Evolutionary conservation across 23 tunicate genomes (phyloP).

Genomic region (Oikopleura dioica): DNA sequence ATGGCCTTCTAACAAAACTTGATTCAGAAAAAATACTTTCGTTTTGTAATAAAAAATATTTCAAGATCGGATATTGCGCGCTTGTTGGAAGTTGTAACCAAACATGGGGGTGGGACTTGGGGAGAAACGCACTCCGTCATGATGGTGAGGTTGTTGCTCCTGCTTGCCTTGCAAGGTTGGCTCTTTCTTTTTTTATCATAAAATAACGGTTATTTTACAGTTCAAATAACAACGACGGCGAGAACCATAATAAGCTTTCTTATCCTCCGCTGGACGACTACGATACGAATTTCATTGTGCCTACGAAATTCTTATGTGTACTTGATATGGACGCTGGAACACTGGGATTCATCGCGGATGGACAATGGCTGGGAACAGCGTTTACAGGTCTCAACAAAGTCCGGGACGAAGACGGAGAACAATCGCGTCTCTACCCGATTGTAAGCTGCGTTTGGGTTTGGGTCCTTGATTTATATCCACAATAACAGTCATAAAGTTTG

Average conservation of each 20-base stretch:
- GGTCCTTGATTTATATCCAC: too few species aligned
- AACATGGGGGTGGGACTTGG: conserved; percentile 93
- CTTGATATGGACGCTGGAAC: conserved; percentile 97
- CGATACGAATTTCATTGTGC: conserved; percentile 60
- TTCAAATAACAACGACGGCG: too few species aligned
- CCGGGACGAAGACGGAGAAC: not conserved
- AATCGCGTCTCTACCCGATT: conserved; percentile 37
- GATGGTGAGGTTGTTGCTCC: too few species aligned
- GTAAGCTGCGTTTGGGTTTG: conserved; percentile 92
- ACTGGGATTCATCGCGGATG: conserved; percentile 62
- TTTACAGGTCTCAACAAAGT: conserved; percentile 61
- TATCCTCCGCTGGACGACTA: conserved; percentile 40
- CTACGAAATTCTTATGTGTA: conserved; percentile 50
- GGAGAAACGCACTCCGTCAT: conserved; percentile 68
- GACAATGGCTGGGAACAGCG: conserved; percentile 79
- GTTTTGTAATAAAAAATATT: too few species aligned
- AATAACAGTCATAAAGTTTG: too few species aligned
- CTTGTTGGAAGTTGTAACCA: conserved; percentile 46
- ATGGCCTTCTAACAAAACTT: too few species aligned
- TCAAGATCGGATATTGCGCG: conserved; percentile 66
- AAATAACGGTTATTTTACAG: too few species aligned
- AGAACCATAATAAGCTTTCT: too few species aligned
- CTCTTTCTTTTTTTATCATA: too few species aligned
- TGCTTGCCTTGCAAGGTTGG: too few species aligned
- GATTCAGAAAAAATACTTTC: too few species aligned